Percentiles rank a stretch among this genome's conserved stretches.
These are phyloP conservation scores for Austrolebias charrua DNA, from an alignment of 2,797 vertebrate species.

Conservation along the genomic window DNA sequence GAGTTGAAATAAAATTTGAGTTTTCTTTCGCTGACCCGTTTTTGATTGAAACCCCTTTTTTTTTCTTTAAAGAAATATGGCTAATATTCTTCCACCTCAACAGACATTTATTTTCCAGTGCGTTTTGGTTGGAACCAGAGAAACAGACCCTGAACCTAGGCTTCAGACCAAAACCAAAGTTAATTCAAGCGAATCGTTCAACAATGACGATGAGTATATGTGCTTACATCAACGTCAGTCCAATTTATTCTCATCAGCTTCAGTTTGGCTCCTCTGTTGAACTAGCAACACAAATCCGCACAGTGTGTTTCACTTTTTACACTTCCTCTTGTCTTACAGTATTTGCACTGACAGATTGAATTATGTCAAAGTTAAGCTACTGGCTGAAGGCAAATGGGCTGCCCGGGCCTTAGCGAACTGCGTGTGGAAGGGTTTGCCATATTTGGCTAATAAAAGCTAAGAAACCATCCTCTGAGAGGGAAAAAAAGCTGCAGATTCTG, in stretches of 20 bases:
- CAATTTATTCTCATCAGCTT: conserved; percentile 42
- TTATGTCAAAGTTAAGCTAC: conserved; percentile 47
- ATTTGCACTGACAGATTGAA: conserved; percentile 45
- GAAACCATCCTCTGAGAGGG: conserved; percentile 40
- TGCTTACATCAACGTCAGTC: conserved; percentile 17
- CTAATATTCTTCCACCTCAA: conserved; percentile 1
- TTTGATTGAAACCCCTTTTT: neutral
- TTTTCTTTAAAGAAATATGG: neutral
- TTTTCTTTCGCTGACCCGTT: conserved; percentile 8
- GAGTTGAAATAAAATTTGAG: neutral
- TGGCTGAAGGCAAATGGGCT: conserved; percentile 25
- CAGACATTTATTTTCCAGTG: conserved; percentile 9
- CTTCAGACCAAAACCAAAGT: conserved; percentile 17
- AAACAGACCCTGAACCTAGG: neutral
- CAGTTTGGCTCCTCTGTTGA: conserved; percentile 17
- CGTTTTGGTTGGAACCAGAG: conserved; percentile 34
- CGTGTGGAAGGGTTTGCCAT: conserved; percentile 50
- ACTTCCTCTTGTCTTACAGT: conserved; percentile 34
- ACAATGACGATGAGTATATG: conserved; percentile 16
- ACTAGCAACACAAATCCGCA: conserved; percentile 31
- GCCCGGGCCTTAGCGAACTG: conserved; percentile 32
- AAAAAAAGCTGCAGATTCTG: conserved; percentile 36
- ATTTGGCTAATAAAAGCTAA: conserved; percentile 59
- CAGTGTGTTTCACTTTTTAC: conserved; percentile 17
- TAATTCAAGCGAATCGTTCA: conserved; percentile 35